Evolutionary conservation across 2,797 vertebrate genomes (phyloP).

Genomic region (Manis pentadactyla): DNA sequence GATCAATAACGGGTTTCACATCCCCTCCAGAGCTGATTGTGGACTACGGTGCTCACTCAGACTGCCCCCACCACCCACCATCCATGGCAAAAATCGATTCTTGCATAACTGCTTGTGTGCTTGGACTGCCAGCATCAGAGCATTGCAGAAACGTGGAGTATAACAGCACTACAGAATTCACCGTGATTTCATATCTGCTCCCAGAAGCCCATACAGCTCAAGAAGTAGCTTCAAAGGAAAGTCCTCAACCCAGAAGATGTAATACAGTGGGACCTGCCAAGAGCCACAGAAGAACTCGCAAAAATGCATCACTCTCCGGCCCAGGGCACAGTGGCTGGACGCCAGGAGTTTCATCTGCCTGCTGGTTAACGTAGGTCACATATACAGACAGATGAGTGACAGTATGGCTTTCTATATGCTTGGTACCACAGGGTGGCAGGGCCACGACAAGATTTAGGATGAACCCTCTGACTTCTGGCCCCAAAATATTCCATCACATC

Average conservation of each 20-base stretch:
- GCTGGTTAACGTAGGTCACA: background rate
- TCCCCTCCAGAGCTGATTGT: constrained; percentile 65
- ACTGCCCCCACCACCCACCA: background rate
- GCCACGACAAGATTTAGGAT: background rate
- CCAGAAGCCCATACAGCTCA: background rate
- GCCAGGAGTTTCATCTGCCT: background rate
- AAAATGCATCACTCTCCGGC: background rate
- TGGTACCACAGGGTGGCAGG: background rate
- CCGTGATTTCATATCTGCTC: background rate
- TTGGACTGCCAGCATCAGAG: constrained; percentile 61
- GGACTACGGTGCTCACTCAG: constrained; percentile 73
- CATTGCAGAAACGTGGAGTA: constrained; percentile 8
- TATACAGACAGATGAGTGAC: background rate
- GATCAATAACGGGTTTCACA: constrained; percentile 82
- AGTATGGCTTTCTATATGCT: background rate
- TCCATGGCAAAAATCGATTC: constrained; percentile 47
- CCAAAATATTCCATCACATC: background rate
- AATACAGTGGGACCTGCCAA: background rate
- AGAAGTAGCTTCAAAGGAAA: constrained; percentile 36
- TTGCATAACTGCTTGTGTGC: constrained; percentile 66
- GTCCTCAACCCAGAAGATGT: background rate
- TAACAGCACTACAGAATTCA: constrained; percentile 50
- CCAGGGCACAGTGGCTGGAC: background rate
- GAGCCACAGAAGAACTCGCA: background rate
- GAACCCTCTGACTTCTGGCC: background rate